Evolutionary conservation across 2,113 vertebrate genomes (phyloP), one percentile per base, ranked within the genome.

Genomic region (Microcebus griseorufus): DNA sequence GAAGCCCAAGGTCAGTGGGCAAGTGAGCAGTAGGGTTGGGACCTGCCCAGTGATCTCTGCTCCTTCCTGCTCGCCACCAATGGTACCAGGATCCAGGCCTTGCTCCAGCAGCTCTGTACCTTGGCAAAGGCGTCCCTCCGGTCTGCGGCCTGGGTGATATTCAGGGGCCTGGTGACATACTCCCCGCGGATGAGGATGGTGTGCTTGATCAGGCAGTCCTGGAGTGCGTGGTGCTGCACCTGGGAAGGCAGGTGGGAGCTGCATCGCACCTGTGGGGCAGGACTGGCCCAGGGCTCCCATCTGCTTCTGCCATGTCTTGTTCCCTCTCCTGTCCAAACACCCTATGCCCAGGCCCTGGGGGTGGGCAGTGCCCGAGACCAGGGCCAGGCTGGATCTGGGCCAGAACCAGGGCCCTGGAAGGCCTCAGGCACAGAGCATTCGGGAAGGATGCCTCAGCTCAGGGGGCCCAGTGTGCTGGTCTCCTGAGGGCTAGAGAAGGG

Each of bases 61-160:
- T 72, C 87, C 83, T 92, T 34, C 45, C 37, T 10, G 32, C 9
- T 55, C 2, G 13, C 25, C 23, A 16, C 22, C 27, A 18, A 4
- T 14, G 29, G 58, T 20, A 39, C 23, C 16, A 45, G 60, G 6
- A 65, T 70, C 42, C 14, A 51, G 3, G 73, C 32, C 51, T 79
- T 80, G 75, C 18, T 32, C 70, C 69, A 34, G 0, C 32, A 79
- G 17, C 60, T 18, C n/a, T 27, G 65, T 96, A 99, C 99, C 99
- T 99, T 99, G 96, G 99, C 99, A 95, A 99, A 99, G 65, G 99
- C 99, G 12, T 99, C 99, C 94, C 99, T 99, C 82, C 99, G 99
- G 32, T 99, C 99, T 39, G 98, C 93, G 10, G 99, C 99, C 98
- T 99, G 99, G 42, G 76, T 58, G 3, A 98, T 83, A 51, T 98